Evolutionary conservation across 2,888 invertebrate genomes (phyloP), one percentile per base, ranked within the genome.

Genomic region (Ditylenchus weischeri): DNA sequence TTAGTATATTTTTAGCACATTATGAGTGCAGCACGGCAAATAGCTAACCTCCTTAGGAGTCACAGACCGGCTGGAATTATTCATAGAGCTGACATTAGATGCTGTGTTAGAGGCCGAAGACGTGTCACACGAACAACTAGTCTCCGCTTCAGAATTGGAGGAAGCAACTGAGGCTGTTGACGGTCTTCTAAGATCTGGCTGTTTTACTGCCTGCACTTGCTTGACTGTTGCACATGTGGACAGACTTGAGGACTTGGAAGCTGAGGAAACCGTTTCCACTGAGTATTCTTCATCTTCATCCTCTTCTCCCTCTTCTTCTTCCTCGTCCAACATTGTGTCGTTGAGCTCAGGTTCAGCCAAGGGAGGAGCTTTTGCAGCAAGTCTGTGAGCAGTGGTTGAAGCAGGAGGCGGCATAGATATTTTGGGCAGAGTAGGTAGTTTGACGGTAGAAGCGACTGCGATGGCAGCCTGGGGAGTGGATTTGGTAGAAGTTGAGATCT

Each of bases 21-120:
- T 43, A 6, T 6, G 15, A 43, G 15, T 6, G 15, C 43, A 43
- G 43, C 8, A 43, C 2, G 11, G 11, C 8, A 60, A 71, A 66
- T 13, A 36, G 43, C 74, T 59, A 23, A 75, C 71, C 47, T 71
- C 71, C 48, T 75, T 71, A 7, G 75, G 72, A 21, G 71, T 72
- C n/a, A 71, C 59, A 21, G 74, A 75, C 19, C 71, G 61, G 57
- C 75, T 75, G 6, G 71, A 47, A 21, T 75, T 75, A 35, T 64
- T 36, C 19, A 71, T 71, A 19, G 71, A 71, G 47, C 75, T 75
- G n/a, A 75, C 49, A 18, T 62, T 54, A 29, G 72, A 75, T 38
- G 66, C 71, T 19, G 71, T 71, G 47, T 19, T 64, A 29, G 64
- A 64, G 1, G 18, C 59, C 11, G 36, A 19, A 21, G 36, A 23